Conservation (phyloP, 2,797 vertebrate genomes). For the Mycteria americana region DNA sequence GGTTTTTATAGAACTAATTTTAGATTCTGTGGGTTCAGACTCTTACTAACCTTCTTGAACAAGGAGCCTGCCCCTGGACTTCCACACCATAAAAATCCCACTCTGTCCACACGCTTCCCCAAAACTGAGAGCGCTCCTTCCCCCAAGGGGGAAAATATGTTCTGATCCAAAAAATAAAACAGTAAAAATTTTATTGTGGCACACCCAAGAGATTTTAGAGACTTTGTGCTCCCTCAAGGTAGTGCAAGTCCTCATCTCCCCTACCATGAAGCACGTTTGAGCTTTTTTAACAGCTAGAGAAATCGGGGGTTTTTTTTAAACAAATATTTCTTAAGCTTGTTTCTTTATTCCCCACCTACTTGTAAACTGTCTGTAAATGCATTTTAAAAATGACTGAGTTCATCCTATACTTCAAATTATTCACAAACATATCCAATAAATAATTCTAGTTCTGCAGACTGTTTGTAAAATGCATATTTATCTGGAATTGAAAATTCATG, state of each 20-base stretch:
- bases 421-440: constrained; percentile 6
- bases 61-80: not conserved
- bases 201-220: not conserved
- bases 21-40: not conserved
- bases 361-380: not conserved
- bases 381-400: not conserved
- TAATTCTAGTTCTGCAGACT: not conserved
- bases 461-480: constrained; percentile 27
- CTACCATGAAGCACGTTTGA: not conserved
- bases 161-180: not conserved
- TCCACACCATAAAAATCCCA: not conserved
- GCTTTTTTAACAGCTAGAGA: not conserved
- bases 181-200: not conserved
- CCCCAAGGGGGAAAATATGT: not conserved
- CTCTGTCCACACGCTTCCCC: not conserved
- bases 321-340: not conserved
- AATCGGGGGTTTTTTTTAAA: fast-evolving
- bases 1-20: not conserved
- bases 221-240: not conserved
- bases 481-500: constrained; percentile 25
- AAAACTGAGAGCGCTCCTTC: not conserved
- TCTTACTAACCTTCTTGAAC: not conserved
- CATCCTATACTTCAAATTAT: not conserved
- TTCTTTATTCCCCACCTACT: not conserved
- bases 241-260: not conserved